Evolutionary conservation across 92 coral and sea anemone species (phyloP).

Genomic region (Bergia puertoricense): DNA sequence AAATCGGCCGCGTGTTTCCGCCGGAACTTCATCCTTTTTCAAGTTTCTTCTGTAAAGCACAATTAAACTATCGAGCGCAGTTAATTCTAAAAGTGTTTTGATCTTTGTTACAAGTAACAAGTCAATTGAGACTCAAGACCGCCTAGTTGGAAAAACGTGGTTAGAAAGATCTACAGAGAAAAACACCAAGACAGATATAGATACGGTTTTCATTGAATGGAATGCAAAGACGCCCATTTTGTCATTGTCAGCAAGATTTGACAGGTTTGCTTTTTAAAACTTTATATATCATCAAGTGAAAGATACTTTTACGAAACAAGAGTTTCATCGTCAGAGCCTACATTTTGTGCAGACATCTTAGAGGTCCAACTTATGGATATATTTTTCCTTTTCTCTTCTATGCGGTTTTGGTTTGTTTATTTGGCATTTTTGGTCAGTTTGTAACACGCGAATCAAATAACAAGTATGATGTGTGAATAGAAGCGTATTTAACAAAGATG

Average conservation of each 20-base stretch:
- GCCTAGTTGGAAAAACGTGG: not conserved
- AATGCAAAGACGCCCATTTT: constrained; percentile 24
- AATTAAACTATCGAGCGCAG: not conserved
- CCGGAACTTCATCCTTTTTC: constrained; percentile 29
- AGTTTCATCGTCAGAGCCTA: not conserved
- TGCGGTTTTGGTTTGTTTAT: too few relatives aligned
- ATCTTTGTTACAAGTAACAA: not conserved
- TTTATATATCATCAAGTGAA: not conserved
- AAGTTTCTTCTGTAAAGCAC: constrained; percentile 7
- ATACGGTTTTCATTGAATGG: not conserved
- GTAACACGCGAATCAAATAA: not conserved
- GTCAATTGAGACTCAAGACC: not conserved
- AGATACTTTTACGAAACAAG: not conserved
- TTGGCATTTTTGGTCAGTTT: too few relatives aligned
- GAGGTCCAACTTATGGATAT: too few relatives aligned
- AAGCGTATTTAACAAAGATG: not conserved
- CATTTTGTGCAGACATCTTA: not conserved
- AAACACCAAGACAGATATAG: not conserved
- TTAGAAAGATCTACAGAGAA: not conserved
- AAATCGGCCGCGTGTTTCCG: constrained; percentile 16
- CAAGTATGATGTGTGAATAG: not conserved
- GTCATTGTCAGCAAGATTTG: not conserved
- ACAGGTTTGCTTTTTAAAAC: constrained; percentile 15
- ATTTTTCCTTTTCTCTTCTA: too few relatives aligned
- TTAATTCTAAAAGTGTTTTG: not conserved